Base-by-base conservation (phyloP, 2,888 invertebrate genomes). In the Chrysolina haemoptera region DNA sequence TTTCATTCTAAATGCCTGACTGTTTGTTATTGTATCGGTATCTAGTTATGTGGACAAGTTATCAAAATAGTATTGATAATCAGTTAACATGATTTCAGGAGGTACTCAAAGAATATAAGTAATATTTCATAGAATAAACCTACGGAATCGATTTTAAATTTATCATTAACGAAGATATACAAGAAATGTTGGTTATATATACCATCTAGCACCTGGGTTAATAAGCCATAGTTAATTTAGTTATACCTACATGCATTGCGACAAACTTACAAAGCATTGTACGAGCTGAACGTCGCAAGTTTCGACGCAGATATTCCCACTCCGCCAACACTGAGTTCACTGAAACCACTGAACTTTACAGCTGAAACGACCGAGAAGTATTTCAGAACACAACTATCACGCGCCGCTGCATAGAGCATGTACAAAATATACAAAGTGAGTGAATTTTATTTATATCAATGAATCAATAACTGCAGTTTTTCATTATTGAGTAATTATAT, bases 231-330 rank as follows among this genome's bases (percentile, higher is more conserved):
- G 50, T 8, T 53, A 43, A 40, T 14, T 59, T n/a, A 27, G 53
- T 27, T 27, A 35, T n/a, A 59, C n/a, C 62, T 53, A 18, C 18
- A n/a, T n/a, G n/a, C n/a, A 59, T 65, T 73, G 46, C 43, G 59
- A 55, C 48, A 82, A 82, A 83, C 82, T 83, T 82, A 84, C 79
- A 78, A 75, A 78, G 76, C 80, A 77, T 78, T 78, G 63, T 73
- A 73, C 73, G 68, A 73, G 69, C 35, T 73, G 63, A 8, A 55
- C 72, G 65, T 65, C 68, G 59, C 76, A 76, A 75, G 78, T 78
- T 74, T 12, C 46, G 68, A 65, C 78, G 78, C 71, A 76, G 76
- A 75, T 71, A 66, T 72, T 74, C 63, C 63, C 76, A 70, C 73
- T 71, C 66, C 63, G 48, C 62, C 74, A 74, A 40, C 50, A 53